Base-by-base conservation (phyloP, 2,797 vertebrate species). In the Helicolenus hilgendorfi region DNA sequence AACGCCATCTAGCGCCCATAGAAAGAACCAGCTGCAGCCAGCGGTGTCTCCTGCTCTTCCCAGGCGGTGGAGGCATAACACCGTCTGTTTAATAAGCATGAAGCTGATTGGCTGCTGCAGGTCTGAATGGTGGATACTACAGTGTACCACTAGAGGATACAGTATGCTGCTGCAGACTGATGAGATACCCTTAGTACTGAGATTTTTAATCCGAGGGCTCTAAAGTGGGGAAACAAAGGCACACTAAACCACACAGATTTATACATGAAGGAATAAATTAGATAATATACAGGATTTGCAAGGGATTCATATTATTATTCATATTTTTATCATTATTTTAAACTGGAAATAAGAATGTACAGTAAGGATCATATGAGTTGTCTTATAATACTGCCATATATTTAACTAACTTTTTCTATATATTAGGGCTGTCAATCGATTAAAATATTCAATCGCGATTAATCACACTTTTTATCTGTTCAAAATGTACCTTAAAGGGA, bases 11-110 rank as follows among this genome's bases (percentile, higher is more conserved):
- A 24, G 88, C 80, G 95, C 0, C 18, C 31, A 0, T 0, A 9
- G 3, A 11, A 9, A 7, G 11, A 65, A 81, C 64, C 4, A 7
- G 3, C 35, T 7, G 8, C 11, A 68, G 10, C 31, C 1, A 38
- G 24, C 0, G 11, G 41, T 11, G 27, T 11, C 29, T 15, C 6
- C 0, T 35, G 0, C 11, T 31, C 35, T 2, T 38, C 60, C 86
- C 94, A 85, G 84, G 35, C 18, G 92, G 89, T 92, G 92, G 94
- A 90, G 90, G 59, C 74, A 88, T 14, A 77, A 81, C 59, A 22
- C 86, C 35, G 29, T 69, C 35, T 78, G 76, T 26, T 56, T 4
- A 10, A 8, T n/a, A 64, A 62, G 4, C 15, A 7, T 22, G 36
- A 4, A 26, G 55, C 3, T 18, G 11, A 77, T 22, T 38, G 49